phyloP scores from a whole-genome alignment of 1,140 invertebrate species.

The Drosophila pallidifrons region DNA sequence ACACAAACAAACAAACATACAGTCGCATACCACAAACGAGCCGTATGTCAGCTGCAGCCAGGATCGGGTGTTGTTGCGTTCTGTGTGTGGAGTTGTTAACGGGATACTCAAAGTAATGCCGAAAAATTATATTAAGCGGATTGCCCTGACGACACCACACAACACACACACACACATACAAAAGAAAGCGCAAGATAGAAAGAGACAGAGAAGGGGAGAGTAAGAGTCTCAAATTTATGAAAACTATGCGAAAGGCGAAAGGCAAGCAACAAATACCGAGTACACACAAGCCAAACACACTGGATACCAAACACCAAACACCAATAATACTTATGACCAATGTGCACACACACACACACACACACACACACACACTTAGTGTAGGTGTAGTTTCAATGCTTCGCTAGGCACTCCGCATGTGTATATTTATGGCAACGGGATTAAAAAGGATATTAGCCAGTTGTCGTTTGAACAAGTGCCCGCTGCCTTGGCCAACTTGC shows the following conservation, averaged over 20 bases:
- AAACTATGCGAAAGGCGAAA: conserved; percentile 52
- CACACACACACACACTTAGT: background rate
- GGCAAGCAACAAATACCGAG: conserved; percentile 5
- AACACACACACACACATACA: background rate
- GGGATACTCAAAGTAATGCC: conserved; percentile 71
- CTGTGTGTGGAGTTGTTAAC: conserved; percentile 20
- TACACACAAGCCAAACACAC: background rate
- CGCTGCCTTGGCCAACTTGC: background rate
- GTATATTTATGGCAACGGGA: conserved; percentile 71
- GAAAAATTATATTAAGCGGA: conserved; percentile 81
- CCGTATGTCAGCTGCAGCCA: conserved; percentile 47
- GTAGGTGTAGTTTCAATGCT: conserved; percentile 29
- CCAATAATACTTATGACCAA: conserved; percentile 61
- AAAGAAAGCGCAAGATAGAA: background rate
- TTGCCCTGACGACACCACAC: conserved; percentile 36
- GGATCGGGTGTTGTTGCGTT: conserved; percentile 27
- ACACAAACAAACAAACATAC: conserved; percentile 20
- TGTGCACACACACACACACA: conserved; percentile 30
- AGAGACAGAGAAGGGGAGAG: conserved; percentile 5
- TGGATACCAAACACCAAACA: conserved; percentile 37
- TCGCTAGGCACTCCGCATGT: conserved; percentile 46
- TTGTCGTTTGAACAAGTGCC: conserved; percentile 46
- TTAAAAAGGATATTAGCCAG: conserved; percentile 75
- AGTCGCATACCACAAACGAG: conserved; percentile 18
- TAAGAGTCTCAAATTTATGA: conserved; percentile 64